These are phyloP conservation scores for Morpho achilles DNA, from an alignment of 2,888 invertebrate species.

Conservation along the genomic window DNA sequence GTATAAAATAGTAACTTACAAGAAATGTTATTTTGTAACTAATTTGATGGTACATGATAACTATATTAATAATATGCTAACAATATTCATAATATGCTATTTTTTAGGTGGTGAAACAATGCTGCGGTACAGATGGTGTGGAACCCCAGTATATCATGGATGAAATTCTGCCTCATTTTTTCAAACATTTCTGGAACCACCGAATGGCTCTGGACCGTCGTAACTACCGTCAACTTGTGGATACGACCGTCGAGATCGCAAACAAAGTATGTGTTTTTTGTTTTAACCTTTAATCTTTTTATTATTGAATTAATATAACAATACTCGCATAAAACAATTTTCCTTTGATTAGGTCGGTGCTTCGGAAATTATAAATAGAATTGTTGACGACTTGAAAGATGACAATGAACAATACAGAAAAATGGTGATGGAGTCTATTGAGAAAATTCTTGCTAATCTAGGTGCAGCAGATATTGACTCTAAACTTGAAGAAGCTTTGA, in stretches of 20 bases:
- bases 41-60: not conserved
- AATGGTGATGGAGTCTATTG: constrained; percentile 99
- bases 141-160: constrained; percentile 99
- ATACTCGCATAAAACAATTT: not conserved
- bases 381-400: constrained; percentile 99
- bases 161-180: constrained; percentile 98
- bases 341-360: constrained; percentile 87
- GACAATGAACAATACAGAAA: constrained; percentile 99
- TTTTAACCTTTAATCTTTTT: no score
- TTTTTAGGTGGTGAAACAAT: constrained; percentile 97
- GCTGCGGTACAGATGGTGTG: constrained; percentile 99
- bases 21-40: no score
- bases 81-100: not conserved
- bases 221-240: constrained; percentile 98
- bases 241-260: constrained; percentile 99
- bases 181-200: constrained; percentile 99
- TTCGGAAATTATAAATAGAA: constrained; percentile 98
- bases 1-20: no score
- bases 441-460: constrained; percentile 98
- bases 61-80: not conserved
- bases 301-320: no score
- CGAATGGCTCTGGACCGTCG: constrained; percentile 99
- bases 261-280: constrained; percentile 83
- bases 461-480: constrained; percentile 99
- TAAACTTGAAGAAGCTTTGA: constrained; percentile 97